phyloP scores from a whole-genome alignment of 2,113 vertebrate genomes.

The Pteruthius melanotis region DNA sequence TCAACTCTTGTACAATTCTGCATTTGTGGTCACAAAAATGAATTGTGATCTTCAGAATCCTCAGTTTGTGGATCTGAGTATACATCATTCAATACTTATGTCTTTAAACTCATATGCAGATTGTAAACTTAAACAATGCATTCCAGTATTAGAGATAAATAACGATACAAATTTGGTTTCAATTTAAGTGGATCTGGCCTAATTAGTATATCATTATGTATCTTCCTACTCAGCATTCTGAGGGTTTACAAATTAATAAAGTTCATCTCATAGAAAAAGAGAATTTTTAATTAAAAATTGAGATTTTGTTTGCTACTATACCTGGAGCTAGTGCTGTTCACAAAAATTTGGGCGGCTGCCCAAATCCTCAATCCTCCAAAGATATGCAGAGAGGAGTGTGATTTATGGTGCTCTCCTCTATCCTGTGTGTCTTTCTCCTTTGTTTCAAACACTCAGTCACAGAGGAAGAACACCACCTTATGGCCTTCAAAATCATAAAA shows the following conservation, averaged over 20 bases:
- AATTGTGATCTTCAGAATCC: background rate
- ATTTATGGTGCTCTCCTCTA: background rate
- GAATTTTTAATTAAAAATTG: background rate
- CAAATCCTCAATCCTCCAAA: background rate
- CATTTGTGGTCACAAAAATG: background rate
- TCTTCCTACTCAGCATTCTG: background rate
- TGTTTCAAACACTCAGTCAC: background rate
- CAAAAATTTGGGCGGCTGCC: background rate
- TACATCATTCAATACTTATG: background rate
- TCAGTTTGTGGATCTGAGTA: background rate
- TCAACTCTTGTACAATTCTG: fast-evolving
- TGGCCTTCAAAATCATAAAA: background rate
- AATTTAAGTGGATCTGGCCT: background rate
- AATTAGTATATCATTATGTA: background rate
- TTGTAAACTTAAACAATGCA: background rate
- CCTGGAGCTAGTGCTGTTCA: background rate
- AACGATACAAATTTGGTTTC: background rate
- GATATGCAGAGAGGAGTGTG: background rate
- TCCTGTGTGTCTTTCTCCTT: background rate
- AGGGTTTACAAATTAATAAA: background rate
- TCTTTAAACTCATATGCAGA: background rate
- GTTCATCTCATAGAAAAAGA: background rate
- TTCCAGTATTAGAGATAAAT: background rate
- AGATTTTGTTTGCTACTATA: background rate
- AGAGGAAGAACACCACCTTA: background rate